Percentiles rank a stretch among this genome's conserved stretches.
Conservation (phyloP, 2,113 vertebrate genomes). For the Okapia johnstoni region DNA sequence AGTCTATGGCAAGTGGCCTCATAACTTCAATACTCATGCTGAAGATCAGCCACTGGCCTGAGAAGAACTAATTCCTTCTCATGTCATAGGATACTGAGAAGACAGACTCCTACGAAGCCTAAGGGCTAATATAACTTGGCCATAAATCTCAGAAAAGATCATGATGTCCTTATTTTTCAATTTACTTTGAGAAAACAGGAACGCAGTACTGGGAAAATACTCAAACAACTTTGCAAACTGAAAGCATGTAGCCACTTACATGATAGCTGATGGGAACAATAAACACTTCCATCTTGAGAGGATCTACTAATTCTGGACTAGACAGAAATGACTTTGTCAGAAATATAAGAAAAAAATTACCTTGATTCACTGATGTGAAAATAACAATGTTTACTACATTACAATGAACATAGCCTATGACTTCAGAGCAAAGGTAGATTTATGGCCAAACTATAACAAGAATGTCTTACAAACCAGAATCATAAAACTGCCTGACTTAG, state of each 20-base stretch:
- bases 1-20: neutral
- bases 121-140: neutral
- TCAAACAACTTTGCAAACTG: neutral
- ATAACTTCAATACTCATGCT: neutral
- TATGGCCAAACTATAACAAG: neutral
- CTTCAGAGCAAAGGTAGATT: conserved; percentile 4
- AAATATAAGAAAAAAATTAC: neutral
- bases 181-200: conserved; percentile 18
- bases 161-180: neutral
- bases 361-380: neutral
- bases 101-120: neutral
- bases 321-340: neutral
- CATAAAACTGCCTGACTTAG: neutral
- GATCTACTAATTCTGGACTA: neutral
- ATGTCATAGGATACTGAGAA: neutral
- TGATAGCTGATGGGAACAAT: neutral
- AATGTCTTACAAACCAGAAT: neutral
- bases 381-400: neutral
- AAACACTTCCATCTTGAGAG: neutral
- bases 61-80: neutral
- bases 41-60: neutral
- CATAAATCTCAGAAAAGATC: neutral
- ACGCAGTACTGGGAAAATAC: neutral
- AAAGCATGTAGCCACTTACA: neutral
- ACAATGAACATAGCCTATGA: neutral